phyloP scores from a whole-genome alignment of 2,888 invertebrate species.

The Pegoplata infirma region DNA sequence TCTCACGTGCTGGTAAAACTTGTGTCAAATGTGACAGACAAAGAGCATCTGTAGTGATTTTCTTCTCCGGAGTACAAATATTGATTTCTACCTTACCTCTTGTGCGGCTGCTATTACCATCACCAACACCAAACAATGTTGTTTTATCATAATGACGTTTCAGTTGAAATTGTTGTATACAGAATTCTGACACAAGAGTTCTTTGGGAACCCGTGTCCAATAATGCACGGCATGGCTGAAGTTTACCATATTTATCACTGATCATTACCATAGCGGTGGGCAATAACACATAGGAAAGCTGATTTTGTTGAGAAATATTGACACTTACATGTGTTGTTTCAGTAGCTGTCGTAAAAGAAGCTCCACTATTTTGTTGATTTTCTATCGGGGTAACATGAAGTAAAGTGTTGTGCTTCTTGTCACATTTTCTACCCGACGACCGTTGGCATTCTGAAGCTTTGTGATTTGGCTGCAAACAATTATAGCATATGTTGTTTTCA shows the following conservation, averaged over 20 bases:
- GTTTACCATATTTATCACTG: background rate
- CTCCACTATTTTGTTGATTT: background rate
- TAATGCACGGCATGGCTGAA: background rate
- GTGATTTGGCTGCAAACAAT: background rate
- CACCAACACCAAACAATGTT: background rate
- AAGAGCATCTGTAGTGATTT: background rate
- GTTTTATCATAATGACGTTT: background rate
- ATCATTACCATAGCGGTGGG: background rate
- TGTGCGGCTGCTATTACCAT: background rate
- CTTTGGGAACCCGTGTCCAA: too few relatives aligned
- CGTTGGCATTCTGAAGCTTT: constrained; percentile 8
- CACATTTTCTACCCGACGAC: background rate
- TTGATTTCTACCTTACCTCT: background rate
- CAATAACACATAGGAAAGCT: background rate
- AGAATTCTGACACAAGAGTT: background rate
- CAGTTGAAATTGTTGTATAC: background rate
- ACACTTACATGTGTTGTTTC: background rate
- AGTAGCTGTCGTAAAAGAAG: background rate
- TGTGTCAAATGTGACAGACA: background rate
- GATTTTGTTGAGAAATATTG: background rate
- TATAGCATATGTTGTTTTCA: constrained; percentile 6
- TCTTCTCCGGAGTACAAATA: background rate
- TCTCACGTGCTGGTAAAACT: background rate
- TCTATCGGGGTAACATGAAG: background rate
- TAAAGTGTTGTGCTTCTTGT: constrained; percentile 12